Conservation (phyloP, 2,888 invertebrate species). For the Rhagonycha lutea region DNA sequence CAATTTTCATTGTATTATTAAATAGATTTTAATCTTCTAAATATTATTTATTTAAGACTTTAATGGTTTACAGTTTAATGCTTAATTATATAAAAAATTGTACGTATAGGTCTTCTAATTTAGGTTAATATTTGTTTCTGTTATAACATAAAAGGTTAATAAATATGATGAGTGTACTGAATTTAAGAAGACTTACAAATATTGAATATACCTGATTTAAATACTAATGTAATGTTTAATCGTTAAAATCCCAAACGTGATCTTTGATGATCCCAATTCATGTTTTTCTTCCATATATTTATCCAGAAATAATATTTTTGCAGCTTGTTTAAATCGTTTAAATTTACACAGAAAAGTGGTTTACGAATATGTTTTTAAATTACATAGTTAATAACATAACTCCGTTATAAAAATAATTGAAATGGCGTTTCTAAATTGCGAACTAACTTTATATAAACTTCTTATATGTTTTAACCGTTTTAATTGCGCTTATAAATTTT, state of each 20-base stretch:
- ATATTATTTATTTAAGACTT: too few relatives aligned
- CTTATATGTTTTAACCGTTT: background rate
- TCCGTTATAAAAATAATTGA: background rate
- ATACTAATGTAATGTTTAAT: background rate
- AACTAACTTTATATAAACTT: background rate
- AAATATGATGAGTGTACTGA: too few relatives aligned
- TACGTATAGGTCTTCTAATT: too few relatives aligned
- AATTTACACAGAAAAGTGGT: background rate
- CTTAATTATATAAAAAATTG: too few relatives aligned
- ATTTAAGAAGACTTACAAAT: background rate
- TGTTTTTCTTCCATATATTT: background rate
- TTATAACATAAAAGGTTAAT: too few relatives aligned
- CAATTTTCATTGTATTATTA: constrained; percentile 7
- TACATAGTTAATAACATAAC: background rate
- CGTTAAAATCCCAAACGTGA: background rate
- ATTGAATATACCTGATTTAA: background rate
- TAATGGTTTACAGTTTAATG: too few relatives aligned
- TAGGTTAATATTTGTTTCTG: too few relatives aligned
- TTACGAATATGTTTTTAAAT: background rate
- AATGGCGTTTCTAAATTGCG: background rate
- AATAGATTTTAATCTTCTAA: background rate
- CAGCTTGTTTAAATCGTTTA: background rate
- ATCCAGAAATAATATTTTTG: background rate
- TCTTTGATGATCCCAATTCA: background rate
- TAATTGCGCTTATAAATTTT: background rate